Evolutionary conservation across 2,113 vertebrate species (phyloP).

Genomic region (Galemys pyrenaicus): DNA sequence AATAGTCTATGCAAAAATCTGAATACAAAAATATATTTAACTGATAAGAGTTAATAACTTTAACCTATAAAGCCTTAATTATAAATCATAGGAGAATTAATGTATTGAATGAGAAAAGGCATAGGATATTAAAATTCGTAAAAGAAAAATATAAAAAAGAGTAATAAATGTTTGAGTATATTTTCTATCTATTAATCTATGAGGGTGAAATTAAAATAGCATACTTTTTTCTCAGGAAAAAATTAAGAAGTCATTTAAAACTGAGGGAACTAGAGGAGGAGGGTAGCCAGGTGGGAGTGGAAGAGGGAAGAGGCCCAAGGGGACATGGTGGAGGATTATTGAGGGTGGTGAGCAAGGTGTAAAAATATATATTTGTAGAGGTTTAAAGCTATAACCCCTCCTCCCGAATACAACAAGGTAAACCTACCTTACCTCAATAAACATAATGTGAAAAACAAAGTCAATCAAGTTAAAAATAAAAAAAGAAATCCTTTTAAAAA

Average conservation of each 20-base stretch:
- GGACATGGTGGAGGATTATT: too few species aligned
- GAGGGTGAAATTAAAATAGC: neutral
- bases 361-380: too few species aligned
- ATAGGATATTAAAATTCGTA: neutral
- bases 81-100: neutral
- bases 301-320: too few species aligned
- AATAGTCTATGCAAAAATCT: neutral
- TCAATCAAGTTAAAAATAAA: too few species aligned
- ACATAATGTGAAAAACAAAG: too few species aligned
- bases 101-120: neutral
- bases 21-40: neutral
- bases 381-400: too few species aligned
- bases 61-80: neutral
- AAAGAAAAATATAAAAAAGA: neutral
- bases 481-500: neutral
- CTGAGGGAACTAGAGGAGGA: too few species aligned
- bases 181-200: neutral
- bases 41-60: neutral
- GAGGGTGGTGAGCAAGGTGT: too few species aligned
- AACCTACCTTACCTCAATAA: too few species aligned
- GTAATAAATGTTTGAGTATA: neutral
- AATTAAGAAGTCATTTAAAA: neutral
- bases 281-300: too few species aligned
- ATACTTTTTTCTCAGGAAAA: neutral
- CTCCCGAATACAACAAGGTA: too few species aligned